Conservation (phyloP, 2,113 vertebrate genomes). For the Microcebus murinus region DNA sequence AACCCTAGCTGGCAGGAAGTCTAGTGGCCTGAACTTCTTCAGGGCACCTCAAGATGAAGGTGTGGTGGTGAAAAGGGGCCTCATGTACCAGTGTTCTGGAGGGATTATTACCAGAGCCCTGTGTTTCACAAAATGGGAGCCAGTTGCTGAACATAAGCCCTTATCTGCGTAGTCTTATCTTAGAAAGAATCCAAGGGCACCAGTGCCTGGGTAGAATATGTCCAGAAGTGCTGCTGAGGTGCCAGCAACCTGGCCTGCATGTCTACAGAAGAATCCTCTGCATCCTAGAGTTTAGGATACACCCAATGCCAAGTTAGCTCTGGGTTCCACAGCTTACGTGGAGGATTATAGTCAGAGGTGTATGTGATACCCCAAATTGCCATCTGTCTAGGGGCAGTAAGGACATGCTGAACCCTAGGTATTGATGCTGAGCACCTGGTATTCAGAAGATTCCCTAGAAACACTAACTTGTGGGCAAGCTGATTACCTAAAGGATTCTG, state of each 20-base stretch:
- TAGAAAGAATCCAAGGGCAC: neutral
- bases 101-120: neutral
- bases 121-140: neutral
- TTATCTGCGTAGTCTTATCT: neutral
- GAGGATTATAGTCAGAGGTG: neutral
- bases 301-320: neutral
- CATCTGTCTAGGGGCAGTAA: neutral
- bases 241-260: neutral
- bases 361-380: neutral
- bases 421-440: neutral
- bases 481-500: neutral
- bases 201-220: neutral
- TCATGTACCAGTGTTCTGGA: neutral
- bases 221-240: accelerated
- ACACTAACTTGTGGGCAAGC: neutral
- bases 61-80: neutral
- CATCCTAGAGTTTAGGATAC: neutral
- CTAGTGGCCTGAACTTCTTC: neutral
- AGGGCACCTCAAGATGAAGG: neutral
- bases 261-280: neutral
- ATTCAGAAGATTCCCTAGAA: neutral
- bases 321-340: neutral
- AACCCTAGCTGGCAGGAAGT: neutral
- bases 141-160: neutral
- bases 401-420: neutral